Percentiles rank a stretch among this genome's conserved stretches.
Evolutionary conservation across 2,113 vertebrate genomes (phyloP).

Genomic region (Chaetura pelagica): DNA sequence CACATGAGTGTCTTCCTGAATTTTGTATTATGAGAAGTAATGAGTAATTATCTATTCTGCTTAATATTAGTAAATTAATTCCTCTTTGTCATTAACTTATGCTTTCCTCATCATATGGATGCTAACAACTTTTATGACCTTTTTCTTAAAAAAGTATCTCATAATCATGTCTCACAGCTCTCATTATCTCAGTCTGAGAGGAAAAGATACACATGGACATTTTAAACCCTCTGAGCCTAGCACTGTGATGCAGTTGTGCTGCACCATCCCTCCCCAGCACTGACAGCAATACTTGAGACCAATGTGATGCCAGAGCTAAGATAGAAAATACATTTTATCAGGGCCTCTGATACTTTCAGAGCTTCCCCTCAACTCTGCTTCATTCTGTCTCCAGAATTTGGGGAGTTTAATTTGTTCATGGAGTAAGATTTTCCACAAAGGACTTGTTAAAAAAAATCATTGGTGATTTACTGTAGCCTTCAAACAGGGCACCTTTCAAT

Average conservation of each 20-base stretch:
- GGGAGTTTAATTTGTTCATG: neutral
- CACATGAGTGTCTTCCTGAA: neutral
- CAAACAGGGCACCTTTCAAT: neutral
- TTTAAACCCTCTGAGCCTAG: neutral
- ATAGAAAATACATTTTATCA: neutral
- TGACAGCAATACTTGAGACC: neutral
- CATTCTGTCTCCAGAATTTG: neutral
- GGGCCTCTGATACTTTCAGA: neutral
- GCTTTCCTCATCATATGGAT: neutral
- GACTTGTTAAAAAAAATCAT: neutral
- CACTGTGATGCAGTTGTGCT: neutral
- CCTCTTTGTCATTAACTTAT: neutral
- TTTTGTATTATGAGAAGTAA: neutral
- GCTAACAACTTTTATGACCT: neutral
- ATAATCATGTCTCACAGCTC: neutral
- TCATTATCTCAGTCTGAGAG: neutral
- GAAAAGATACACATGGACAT: neutral
- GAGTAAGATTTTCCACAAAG: neutral
- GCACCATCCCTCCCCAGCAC: neutral
- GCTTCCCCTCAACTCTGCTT: neutral
- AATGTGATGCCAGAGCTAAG: neutral
- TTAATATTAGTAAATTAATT: neutral
- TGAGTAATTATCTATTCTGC: neutral
- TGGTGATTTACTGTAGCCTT: neutral
- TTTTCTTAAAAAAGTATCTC: neutral